A percentile compares a stretch with the other conserved stretches of the same genome.
These are phyloP conservation scores for Donacobius atricapilla DNA, from an alignment of 2,113 vertebrate species.

Conservation along the genomic window DNA sequence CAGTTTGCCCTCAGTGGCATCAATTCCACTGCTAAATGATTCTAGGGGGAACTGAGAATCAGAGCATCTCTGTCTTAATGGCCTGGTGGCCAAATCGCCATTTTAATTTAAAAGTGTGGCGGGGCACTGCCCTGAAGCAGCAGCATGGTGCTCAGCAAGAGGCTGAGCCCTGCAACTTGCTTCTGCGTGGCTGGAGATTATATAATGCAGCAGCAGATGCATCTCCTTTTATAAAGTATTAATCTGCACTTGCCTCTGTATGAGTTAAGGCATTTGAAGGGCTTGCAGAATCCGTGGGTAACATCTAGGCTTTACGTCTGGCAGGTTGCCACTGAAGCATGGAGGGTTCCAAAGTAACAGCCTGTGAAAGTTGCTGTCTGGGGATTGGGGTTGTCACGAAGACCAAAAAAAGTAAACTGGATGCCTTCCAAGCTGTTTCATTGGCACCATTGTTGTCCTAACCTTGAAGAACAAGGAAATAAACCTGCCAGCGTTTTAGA, in stretches of 20 bases:
- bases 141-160: background rate
- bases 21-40: background rate
- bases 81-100: background rate
- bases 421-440: background rate
- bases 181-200: constrained; percentile 24
- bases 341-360: background rate
- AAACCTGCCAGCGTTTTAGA: background rate
- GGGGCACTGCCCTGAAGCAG: background rate
- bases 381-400: background rate
- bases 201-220: constrained; percentile 36
- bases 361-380: background rate
- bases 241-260: background rate
- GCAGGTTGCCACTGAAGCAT: background rate
- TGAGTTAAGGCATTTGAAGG: background rate
- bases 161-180: background rate
- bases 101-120: background rate
- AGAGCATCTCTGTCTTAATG: background rate
- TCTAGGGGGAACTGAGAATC: background rate
- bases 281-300: background rate
- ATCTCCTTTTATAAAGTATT: background rate
- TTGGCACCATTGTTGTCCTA: background rate
- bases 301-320: background rate
- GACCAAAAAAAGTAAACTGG: background rate
- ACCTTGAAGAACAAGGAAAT: background rate
- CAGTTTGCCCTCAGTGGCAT: background rate